Evolutionary conservation across 2,888 invertebrate genomes (phyloP).

Genomic region (Incurvaria masculella): DNA sequence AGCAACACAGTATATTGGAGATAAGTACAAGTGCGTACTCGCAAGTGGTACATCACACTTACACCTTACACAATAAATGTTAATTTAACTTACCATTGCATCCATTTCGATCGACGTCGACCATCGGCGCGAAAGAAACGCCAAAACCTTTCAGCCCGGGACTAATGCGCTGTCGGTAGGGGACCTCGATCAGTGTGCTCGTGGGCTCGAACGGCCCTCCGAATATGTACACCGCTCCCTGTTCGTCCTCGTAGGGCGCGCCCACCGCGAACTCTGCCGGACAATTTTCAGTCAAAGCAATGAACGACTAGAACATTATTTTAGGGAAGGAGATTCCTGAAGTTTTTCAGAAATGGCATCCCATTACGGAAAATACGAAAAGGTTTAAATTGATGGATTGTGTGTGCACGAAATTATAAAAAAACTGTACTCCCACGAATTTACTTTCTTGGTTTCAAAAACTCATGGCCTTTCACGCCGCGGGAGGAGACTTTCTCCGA

Average conservation of each 20-base stretch:
- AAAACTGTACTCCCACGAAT: too few species aligned
- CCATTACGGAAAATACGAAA: conserved; percentile 1
- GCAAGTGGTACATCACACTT: too few species aligned
- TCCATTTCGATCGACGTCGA: conserved; percentile 25
- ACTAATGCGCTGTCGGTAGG: conserved; percentile 21
- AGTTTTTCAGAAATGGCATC: background rate
- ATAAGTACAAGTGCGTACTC: too few species aligned
- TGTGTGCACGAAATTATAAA: background rate
- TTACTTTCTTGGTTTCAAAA: too few species aligned
- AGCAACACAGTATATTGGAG: too few species aligned
- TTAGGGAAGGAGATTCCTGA: background rate
- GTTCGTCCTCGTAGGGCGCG: conserved; percentile 30
- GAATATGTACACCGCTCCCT: conserved; percentile 33
- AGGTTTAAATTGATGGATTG: background rate
- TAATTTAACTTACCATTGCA: conserved; percentile 36
- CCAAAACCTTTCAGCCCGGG: conserved; percentile 22
- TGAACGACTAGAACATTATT: background rate
- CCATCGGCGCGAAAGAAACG: conserved; percentile 23
- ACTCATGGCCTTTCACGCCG: too few species aligned
- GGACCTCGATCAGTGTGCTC: conserved; percentile 18
- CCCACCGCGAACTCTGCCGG: conserved; percentile 33
- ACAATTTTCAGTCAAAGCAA: background rate
- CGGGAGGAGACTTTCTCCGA: too few species aligned
- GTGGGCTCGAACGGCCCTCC: conserved; percentile 21
- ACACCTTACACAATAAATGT: too few species aligned